phyloP scores from a whole-genome alignment of 2,888 invertebrate genomes.

The Acleris literana region DNA sequence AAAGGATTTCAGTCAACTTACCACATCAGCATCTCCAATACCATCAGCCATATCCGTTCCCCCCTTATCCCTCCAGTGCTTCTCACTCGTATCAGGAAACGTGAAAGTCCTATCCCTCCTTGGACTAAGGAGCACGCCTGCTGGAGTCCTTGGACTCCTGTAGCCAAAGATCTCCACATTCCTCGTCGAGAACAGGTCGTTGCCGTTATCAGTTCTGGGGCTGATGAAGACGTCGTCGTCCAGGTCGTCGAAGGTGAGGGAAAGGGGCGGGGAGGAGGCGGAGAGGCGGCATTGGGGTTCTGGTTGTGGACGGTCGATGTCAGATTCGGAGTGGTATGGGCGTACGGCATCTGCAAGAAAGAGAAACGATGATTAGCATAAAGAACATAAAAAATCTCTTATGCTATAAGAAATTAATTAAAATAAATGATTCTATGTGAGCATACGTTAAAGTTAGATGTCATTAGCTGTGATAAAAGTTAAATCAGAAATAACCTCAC shows the following conservation, averaged over 20 bases:
- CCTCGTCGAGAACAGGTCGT: constrained; percentile 71
- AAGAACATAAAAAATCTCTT: background rate
- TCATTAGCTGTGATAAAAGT: no score
- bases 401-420: no score
- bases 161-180: constrained; percentile 74
- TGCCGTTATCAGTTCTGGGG: constrained; percentile 63
- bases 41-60: constrained; percentile 75
- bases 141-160: constrained; percentile 70
- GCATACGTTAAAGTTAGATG: no score
- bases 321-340: constrained; percentile 72
- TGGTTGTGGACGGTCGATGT: constrained; percentile 57
- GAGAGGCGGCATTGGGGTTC: constrained; percentile 63
- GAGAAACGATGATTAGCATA: constrained; percentile 4
- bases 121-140: constrained; percentile 71
- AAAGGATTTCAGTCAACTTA: constrained; percentile 44
- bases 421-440: background rate
- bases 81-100: constrained; percentile 73
- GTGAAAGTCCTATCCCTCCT: constrained; percentile 71
- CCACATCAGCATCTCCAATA: constrained; percentile 65
- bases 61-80: constrained; percentile 78
- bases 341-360: constrained; percentile 60
- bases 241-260: constrained; percentile 69
- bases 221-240: constrained; percentile 79
- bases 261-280: constrained; percentile 70
- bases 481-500: no score